These are phyloP conservation scores for Epinotia demarniana DNA, from an alignment of 2,888 invertebrate genomes.

Conservation along the genomic window DNA sequence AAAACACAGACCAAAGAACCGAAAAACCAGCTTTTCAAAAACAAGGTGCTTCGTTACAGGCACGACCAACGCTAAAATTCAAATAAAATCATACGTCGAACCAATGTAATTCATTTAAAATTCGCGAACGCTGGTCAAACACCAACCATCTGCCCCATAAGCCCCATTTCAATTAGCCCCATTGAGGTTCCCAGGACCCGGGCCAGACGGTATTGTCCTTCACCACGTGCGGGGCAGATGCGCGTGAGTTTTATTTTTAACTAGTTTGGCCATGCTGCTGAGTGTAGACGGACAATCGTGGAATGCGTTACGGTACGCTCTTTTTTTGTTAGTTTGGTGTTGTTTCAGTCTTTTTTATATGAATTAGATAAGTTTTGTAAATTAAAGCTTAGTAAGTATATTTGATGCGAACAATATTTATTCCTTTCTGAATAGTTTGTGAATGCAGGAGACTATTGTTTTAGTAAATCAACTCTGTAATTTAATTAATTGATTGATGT, in stretches of 20 bases:
- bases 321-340: neutral
- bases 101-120: neutral
- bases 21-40: too few relatives aligned
- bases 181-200: slow-evolving; percentile 38
- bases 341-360: neutral
- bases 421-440: too few relatives aligned
- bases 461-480: too few relatives aligned
- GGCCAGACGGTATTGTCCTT: slow-evolving; percentile 55
- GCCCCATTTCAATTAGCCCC: slow-evolving; percentile 43
- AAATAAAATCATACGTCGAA: too few relatives aligned
- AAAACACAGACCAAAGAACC: too few relatives aligned
- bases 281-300: slow-evolving; percentile 16
- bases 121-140: slow-evolving; percentile 26
- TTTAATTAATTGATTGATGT: too few relatives aligned
- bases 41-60: too few relatives aligned
- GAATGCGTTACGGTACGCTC: neutral
- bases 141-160: slow-evolving; percentile 41
- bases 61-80: too few relatives aligned
- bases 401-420: too few relatives aligned
- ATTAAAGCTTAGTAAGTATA: too few relatives aligned
- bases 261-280: slow-evolving; percentile 48
- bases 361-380: too few relatives aligned
- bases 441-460: too few relatives aligned
- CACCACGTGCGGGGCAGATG: slow-evolving; percentile 76
- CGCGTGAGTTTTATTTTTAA: slow-evolving; percentile 62